These are phyloP conservation scores for Hyla sarda DNA, from an alignment of 2,113 vertebrate genomes.

Conservation along the genomic window DNA sequence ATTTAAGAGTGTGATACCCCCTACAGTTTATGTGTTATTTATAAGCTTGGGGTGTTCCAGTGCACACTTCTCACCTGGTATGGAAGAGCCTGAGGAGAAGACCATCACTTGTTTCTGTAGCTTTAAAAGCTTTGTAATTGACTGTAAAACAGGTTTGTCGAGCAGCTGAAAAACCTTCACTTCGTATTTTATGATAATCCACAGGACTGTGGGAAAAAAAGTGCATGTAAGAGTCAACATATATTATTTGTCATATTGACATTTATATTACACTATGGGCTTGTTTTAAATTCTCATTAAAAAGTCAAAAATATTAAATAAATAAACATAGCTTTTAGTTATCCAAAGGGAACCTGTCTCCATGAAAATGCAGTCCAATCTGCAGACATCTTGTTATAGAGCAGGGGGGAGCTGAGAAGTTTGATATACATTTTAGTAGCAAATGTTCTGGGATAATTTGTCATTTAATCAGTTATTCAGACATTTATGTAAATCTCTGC, in stretches of 20 bases:
- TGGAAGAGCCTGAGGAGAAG: constrained; percentile 58
- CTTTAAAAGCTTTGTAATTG: constrained; percentile 56
- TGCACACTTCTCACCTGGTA: constrained; percentile 56
- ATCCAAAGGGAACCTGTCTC: too few relatives aligned
- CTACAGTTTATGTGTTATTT: constrained; percentile 57
- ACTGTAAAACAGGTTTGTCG: constrained; percentile 58
- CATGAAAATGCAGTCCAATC: too few relatives aligned
- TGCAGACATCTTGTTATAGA: too few relatives aligned
- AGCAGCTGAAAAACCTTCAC: constrained; percentile 23
- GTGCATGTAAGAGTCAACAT: background rate
- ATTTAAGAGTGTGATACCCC: constrained; percentile 52
- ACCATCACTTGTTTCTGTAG: constrained; percentile 50
- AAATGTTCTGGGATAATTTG: too few relatives aligned
- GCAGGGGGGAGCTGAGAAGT: too few relatives aligned
- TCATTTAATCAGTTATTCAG: too few relatives aligned
- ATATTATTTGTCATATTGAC: background rate
- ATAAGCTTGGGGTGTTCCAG: constrained; percentile 54
- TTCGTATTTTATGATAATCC: constrained; percentile 38
- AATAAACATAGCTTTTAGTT: too few relatives aligned
- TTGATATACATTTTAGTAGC: too few relatives aligned
- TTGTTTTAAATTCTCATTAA: background rate
- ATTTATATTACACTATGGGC: background rate
- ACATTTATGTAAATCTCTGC: too few relatives aligned
- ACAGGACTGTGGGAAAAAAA: background rate
- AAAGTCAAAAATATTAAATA: background rate